Evolutionary conservation across 2,888 invertebrate species (phyloP), one percentile per base, ranked within the genome.

Genomic region (Tuberolachnus salignus): DNA sequence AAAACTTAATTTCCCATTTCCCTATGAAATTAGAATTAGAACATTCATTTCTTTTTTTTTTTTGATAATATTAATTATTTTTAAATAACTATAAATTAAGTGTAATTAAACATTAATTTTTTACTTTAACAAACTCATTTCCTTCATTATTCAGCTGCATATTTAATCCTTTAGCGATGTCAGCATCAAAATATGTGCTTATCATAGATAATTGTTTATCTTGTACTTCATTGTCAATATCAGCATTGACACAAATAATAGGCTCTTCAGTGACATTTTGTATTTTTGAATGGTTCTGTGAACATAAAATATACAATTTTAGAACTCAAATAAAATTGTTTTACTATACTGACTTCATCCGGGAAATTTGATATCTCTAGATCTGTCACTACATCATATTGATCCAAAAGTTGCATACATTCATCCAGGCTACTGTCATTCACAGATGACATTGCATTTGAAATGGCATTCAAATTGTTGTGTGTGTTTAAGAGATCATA

Each of bases 351-450:
- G 0, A 78, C 78, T 23, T 78, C 34, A 42, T 55, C 26, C n/a
- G 64, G 13, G 1, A 61, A 57, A 42, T 69, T 49, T 21, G 61
- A 21, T 16, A 78, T 34, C 10, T 78, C 78, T 69, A 69, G 57
- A 49, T 69, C 59, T 6, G 78, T 59, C 11, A 78, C 66, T 16
- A 78, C 42, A 61, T 78, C 78, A 51, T 78, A 78, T 59, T 78
- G 78, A 42, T 69, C 78, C n/a, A 78, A 69, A 16, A 78, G n/a
- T 51, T 69, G 69, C 6, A 59, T 59, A 42, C 67, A 49, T 34
- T 67, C 78, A 42, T 78, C 78, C 13, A 69, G 16, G n/a, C 69
- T 61, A 1, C 51, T 53, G 46, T 75, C 46, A 75, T 57, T 75
- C 9, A 16, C 57, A 64, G 13, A 13, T 26, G 59, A 59, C 11